Evolutionary conservation across 2,888 invertebrate species (phyloP), one percentile per base, ranked within the genome.

Genomic region (Ferrisia virgata): DNA sequence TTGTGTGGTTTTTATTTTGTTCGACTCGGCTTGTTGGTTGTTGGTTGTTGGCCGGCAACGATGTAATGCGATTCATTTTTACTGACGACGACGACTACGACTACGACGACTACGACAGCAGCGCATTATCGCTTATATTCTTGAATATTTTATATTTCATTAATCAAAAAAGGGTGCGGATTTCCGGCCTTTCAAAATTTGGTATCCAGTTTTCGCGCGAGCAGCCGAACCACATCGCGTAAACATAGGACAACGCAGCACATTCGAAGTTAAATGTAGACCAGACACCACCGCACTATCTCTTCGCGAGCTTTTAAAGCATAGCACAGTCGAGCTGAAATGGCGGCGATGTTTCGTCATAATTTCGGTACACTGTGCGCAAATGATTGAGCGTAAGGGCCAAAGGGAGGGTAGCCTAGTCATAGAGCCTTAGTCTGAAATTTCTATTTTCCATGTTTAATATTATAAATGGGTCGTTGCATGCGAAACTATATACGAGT

Each of bases 101-200:
- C 2, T 2, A 47, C 15, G 47, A n/a, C n/a, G n/a, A n/a, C n/a
- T n/a, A n/a, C n/a, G n/a, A n/a, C n/a, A 53, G 9, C 53, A n/a
- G 15, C 53, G 72, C 72, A 76, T 79, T 43, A 79, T 79, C 47
- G 79, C 43, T 79, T 47, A 43, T 43, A 47, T 31, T 79, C 79
- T 79, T 31, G 47, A 31, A 79, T 31, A 79, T 79, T 79, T 79
- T 47, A 43, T 43, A 43, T 79, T 47, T 79, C 79, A 79, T 79
- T 47, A 79, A 79, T 79, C 79, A 79, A 79, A 43, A 79, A 47
- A 79, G 79, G 79, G 79, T 79, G 47, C 79, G 79, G 79, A 79
- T 79, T 79, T 79, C 79, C 79, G 79, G 40, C 47, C 47, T 76
- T 76, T 76, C 72, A 18, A 76, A 76, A 76, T 76, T 76, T 18